Base-by-base conservation (phyloP, 2,113 vertebrate species). In the Clinocottus analis region DNA sequence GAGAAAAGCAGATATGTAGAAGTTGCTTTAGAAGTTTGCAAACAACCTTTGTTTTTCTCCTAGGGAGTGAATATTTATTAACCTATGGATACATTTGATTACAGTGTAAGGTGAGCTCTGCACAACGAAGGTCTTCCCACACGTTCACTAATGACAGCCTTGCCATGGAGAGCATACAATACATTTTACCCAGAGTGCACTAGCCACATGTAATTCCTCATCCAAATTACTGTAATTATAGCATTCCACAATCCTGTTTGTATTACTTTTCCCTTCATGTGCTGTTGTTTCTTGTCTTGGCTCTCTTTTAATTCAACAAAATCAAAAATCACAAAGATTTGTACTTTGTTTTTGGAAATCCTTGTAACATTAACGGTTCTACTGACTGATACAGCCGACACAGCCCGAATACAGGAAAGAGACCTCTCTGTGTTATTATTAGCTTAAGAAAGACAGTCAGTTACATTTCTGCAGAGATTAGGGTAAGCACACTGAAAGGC, bases 221-320 rank as follows among this genome's bases (percentile, higher is more conserved):
- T 84, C 74, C 77, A 85, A 92, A 94, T 91, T 59, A 93, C 90
- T 92, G 90, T 91, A 91, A 94, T 94, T 93, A 93, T 90, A 91
- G 90, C 82, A 93, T 93, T 94, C 91, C 92, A 70, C 82, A 61
- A 85, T 84, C 65, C 75, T 90, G 86, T 86, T 82, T 89, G 64
- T 84, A 79, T 86, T 82, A 71, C 89, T 85, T 89, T 61, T 82
- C 64, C 67, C 75, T 90, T 77, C 51, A 47, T 84, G 66, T 69
- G 59, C 60, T 86, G 87, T 89, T 86, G 35, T 68, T 80, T 76
- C 83, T 66, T 80, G 66, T 82, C 39, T 82, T 29, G 19, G 60
- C 66, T 79, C 23, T 80, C 4, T 60, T 84, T 78, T 45, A 79
- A 71, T 75, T 75, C 49, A 27, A 63, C 55, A 75, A 85, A 85